These are phyloP conservation scores for Gnathonemus echidnorhynchus DNA, from an alignment of 2,113 vertebrate species.

Conservation along the genomic window DNA sequence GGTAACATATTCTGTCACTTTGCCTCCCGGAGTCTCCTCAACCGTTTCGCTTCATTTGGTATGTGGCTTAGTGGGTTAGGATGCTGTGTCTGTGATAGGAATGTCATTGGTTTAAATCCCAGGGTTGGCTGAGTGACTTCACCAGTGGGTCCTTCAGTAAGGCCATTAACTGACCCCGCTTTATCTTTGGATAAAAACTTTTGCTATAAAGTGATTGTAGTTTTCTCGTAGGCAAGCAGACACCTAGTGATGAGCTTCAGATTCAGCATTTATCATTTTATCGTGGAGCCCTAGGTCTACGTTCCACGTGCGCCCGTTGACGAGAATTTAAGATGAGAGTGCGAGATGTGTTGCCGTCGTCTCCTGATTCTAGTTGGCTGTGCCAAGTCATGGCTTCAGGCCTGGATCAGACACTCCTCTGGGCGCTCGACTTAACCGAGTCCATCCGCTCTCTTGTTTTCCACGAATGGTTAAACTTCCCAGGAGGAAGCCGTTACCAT, in stretches of 20 bases:
- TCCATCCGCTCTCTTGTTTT: background rate
- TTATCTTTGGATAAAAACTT: background rate
- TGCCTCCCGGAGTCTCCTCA: background rate
- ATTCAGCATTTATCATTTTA: background rate
- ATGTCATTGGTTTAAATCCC: background rate
- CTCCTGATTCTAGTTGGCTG: background rate
- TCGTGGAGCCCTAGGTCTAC: background rate
- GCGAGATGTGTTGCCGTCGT: background rate
- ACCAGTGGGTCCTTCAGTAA: background rate
- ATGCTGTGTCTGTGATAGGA: background rate
- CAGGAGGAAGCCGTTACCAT: conserved; percentile 35
- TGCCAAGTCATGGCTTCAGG: background rate
- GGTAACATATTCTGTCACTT: background rate
- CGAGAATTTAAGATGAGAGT: background rate
- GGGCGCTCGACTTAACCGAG: background rate
- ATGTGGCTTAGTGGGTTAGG: background rate
- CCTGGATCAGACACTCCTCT: background rate
- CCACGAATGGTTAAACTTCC: conserved; percentile 18
- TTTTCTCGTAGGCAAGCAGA: background rate
- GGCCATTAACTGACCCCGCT: background rate
- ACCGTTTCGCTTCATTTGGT: background rate
- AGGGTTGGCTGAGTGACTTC: background rate
- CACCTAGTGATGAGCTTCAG: background rate
- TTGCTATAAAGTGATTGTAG: background rate
- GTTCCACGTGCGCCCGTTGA: background rate